phyloP scores from a whole-genome alignment of 37 sponge, comb jelly and placozoan species.

The Dysidea cf. avara region DNA sequence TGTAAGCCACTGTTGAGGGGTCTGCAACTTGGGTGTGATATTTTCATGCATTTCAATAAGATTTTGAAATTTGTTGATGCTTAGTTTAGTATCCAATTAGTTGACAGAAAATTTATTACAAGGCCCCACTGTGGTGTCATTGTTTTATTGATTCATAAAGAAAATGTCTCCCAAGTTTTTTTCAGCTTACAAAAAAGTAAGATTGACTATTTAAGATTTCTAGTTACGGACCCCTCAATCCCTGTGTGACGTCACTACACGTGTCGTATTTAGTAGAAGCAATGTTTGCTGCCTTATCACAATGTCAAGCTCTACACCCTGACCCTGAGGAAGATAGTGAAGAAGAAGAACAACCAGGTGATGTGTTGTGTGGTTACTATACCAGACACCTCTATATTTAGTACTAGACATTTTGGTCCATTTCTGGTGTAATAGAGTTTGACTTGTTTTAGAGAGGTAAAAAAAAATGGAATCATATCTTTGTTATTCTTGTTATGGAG shows the following conservation, averaged over 20 bases:
- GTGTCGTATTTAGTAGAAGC: conserved; percentile 35
- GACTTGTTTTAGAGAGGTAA: too few relatives aligned
- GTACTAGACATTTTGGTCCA: not conserved
- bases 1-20: conserved; percentile 23
- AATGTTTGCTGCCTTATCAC: conserved; percentile 48
- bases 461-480: too few relatives aligned
- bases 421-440: not conserved
- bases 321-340: conserved; percentile 52
- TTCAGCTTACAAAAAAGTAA: too few relatives aligned
- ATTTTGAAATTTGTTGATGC: too few relatives aligned
- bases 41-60: too few relatives aligned
- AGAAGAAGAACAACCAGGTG: conserved; percentile 29
- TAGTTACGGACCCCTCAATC: too few relatives aligned
- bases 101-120: too few relatives aligned
- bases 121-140: too few relatives aligned
- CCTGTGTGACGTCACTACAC: not conserved
- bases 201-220: too few relatives aligned
- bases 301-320: conserved; percentile 74
- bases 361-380: not conserved
- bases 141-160: not conserved
- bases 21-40: not conserved
- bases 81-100: too few relatives aligned
- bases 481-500: too few relatives aligned
- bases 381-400: not conserved
- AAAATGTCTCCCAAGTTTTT: too few relatives aligned